Evolutionary conservation across 2,888 invertebrate species (phyloP), one percentile per base, ranked within the genome.

Genomic region (Baronia brevicornis): DNA sequence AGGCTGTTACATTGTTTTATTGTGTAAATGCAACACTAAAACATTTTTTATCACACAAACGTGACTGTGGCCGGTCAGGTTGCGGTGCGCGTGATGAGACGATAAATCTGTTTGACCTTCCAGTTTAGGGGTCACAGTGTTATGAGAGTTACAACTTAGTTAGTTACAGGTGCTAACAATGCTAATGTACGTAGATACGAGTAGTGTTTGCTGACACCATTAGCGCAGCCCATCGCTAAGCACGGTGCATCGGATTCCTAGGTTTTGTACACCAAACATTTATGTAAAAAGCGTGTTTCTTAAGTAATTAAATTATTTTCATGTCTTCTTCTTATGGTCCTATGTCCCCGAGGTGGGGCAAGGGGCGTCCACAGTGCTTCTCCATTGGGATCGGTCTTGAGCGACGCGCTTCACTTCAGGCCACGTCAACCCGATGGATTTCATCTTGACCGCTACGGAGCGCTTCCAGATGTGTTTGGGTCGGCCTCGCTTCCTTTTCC

Each of bases 161-260:
- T 18, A 28, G 29, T 34, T 19, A 6, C 15, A 33, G 37, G 43
- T 42, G 43, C 33, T 47, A 47, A 47, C 19, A 14, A 29, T 29
- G 38, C 35, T 47, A 47, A 47, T 42, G 38, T 45, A 32, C 36
- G 38, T 46, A 22, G 20, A 31, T 32, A 33, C 33, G 31, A 40
- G 34, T 33, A 24, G 13, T 34, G 20, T 39, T 26, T 33, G 26
- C 27, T 5, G 19, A 14, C n/a, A n/a, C 11, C 11, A 7, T 31
- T 31, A 31, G 25, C 9, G 15, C 6, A 3, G 5, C 5, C 5
- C 8, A 8, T 5, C 5, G 10, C 20, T 10, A 4, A 11, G 17
- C 23, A 17, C 11, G 11, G 5, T 21, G 4, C 13, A 11, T 5
- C 4, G 5, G 3, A 11, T 23, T 23, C 5, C 10, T 22, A 22